Conservation (phyloP, 2,113 vertebrate species). For the Oreochromis aureus region DNA sequence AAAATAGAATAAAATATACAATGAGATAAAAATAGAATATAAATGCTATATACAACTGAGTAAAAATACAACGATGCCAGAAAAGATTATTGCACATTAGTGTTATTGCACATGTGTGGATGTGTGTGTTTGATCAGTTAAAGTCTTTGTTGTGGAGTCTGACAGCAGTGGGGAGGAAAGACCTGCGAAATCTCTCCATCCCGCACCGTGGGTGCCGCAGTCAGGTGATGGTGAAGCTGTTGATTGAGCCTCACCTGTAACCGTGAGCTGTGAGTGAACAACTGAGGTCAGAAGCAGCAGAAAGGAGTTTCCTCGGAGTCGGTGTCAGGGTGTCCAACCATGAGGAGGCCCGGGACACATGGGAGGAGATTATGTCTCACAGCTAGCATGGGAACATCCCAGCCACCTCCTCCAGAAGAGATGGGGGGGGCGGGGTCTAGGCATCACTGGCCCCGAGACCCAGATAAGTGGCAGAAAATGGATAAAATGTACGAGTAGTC, state of each 20-base stretch:
- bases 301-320: background rate
- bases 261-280: background rate
- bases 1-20: too few relatives aligned
- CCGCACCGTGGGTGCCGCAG: too few relatives aligned
- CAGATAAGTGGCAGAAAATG: background rate
- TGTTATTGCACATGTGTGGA: too few relatives aligned
- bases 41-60: too few relatives aligned
- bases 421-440: background rate
- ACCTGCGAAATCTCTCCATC: too few relatives aligned
- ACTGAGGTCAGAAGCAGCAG: background rate
- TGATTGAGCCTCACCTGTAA: background rate
- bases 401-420: background rate
- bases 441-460: background rate
- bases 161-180: too few relatives aligned
- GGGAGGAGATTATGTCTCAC: fast-evolving
- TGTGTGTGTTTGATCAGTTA: too few relatives aligned
- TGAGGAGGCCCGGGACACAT: background rate
- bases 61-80: too few relatives aligned
- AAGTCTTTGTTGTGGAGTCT: too few relatives aligned
- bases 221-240: background rate
- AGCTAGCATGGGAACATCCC: background rate
- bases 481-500: background rate
- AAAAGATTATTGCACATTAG: too few relatives aligned
- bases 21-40: too few relatives aligned
- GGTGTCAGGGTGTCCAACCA: background rate